Evolutionary conservation across 2,113 vertebrate genomes (phyloP).

Genomic region (Tetraodon nigroviridis): DNA sequence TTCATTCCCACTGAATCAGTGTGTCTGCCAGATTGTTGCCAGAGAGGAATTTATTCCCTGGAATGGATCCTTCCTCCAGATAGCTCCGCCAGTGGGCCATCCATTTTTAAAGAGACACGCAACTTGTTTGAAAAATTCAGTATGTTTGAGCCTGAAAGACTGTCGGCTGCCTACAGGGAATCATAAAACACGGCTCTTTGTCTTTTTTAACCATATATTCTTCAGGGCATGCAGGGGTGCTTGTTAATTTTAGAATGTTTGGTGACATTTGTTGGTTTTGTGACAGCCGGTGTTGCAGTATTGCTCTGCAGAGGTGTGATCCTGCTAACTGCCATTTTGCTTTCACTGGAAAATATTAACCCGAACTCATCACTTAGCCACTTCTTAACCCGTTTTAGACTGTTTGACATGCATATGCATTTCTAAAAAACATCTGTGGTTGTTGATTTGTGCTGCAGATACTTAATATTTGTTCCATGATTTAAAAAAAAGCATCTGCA

Average conservation of each 20-base stretch:
- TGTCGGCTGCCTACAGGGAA: slow-evolving; percentile 9
- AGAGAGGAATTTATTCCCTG: slow-evolving; percentile 1
- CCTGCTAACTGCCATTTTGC: background rate
- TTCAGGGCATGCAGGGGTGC: no score
- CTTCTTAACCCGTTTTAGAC: background rate
- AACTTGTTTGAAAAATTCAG: slow-evolving; percentile 24
- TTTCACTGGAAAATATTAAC: background rate
- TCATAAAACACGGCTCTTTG: background rate
- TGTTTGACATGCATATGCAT: no score
- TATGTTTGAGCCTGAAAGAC: slow-evolving; percentile 9
- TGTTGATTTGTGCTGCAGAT: background rate
- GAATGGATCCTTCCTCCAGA: background rate
- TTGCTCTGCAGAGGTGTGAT: no score
- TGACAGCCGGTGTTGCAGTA: no score
- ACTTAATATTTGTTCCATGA: no score
- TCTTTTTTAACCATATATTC: no score
- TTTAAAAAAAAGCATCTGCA: no score
- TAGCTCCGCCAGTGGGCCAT: slow-evolving; percentile 5
- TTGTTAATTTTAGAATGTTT: no score
- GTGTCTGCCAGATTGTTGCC: no score
- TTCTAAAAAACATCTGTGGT: background rate
- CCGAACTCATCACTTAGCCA: background rate
- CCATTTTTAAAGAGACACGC: slow-evolving; percentile 23
- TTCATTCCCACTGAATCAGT: no score
- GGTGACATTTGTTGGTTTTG: no score